phyloP scores from a whole-genome alignment of 1,140 invertebrate genomes.

The Ostrea denselamellosa region DNA sequence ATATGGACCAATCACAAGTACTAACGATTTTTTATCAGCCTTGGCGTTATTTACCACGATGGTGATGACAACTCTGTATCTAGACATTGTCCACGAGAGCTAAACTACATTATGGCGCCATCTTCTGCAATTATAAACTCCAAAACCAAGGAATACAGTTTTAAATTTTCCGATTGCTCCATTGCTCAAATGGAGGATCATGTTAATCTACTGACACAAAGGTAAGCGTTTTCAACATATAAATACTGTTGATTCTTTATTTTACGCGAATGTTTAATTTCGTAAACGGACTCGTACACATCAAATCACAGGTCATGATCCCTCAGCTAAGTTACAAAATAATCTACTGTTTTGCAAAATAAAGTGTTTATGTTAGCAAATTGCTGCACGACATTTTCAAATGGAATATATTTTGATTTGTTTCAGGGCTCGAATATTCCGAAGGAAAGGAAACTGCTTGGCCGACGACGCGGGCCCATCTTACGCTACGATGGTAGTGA shows the following conservation, averaged over 20 bases:
- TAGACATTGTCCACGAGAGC: slow-evolving; percentile 44
- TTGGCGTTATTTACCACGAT: slow-evolving; percentile 58
- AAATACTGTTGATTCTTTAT: not conserved
- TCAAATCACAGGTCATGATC: too few species aligned
- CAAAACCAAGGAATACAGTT: slow-evolving; percentile 57
- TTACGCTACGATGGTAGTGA: slow-evolving; percentile 38
- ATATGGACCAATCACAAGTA: too few species aligned
- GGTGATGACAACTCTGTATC: slow-evolving; percentile 50
- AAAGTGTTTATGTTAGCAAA: not conserved
- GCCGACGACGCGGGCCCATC: slow-evolving; percentile 40
- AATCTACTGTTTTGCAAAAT: not conserved
- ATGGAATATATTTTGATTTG: not conserved
- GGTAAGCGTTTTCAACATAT: slow-evolving; percentile 21
- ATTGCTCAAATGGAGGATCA: slow-evolving; percentile 54
- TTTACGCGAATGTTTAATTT: too few species aligned
- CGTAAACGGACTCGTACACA: too few species aligned
- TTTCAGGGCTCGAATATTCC: slow-evolving; percentile 37
- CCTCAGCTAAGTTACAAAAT: too few species aligned
- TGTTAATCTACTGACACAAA: slow-evolving; percentile 47
- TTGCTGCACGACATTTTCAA: not conserved
- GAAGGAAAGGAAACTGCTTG: slow-evolving; percentile 52
- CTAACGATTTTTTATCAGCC: slow-evolving; percentile 14
- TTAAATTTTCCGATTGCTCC: slow-evolving; percentile 61
- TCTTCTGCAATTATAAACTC: slow-evolving; percentile 57
- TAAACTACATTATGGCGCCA: slow-evolving; percentile 61